Evolutionary conservation across 2,113 vertebrate genomes (phyloP).

Genomic region (Harpagus bidentatus): DNA sequence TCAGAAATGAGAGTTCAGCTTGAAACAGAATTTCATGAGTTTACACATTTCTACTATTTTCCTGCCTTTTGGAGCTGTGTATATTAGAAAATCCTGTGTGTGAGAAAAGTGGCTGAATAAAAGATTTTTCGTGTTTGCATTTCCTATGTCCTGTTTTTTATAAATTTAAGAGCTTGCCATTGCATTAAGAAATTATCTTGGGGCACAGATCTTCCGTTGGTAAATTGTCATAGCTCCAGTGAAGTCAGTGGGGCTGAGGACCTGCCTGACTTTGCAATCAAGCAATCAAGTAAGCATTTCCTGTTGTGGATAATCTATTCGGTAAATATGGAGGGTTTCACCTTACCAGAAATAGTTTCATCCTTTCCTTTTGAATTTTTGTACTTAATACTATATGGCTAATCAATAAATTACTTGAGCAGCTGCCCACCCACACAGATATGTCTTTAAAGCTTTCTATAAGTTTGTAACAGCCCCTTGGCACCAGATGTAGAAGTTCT

Average conservation of each 20-base stretch:
- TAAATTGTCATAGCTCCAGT: not conserved
- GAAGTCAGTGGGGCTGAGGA: not conserved
- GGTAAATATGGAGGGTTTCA: not conserved
- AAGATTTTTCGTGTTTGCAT: not conserved
- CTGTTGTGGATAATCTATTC: slow-evolving; percentile 2
- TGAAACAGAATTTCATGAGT: not conserved
- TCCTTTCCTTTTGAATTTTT: slow-evolving; percentile 18
- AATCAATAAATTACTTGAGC: slow-evolving; percentile 46
- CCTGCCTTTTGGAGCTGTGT: not conserved
- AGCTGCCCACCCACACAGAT: not conserved
- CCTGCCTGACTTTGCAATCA: slow-evolving; percentile 18
- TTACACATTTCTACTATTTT: not conserved
- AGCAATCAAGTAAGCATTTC: slow-evolving; percentile 19
- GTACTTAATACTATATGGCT: not conserved
- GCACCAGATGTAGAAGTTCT: slow-evolving; percentile 33
- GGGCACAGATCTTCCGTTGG: not conserved
- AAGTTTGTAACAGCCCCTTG: slow-evolving; percentile 2
- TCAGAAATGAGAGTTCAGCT: not conserved
- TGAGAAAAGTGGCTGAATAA: not conserved
- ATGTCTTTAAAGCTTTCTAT: not conserved
- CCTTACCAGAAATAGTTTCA: slow-evolving; percentile 34
- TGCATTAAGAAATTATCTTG: not conserved
- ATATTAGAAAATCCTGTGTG: not conserved
- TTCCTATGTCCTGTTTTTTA: not conserved
- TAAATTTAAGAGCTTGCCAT: not conserved